These are phyloP conservation scores for Drosophila parthenogenetica DNA, from an alignment of 2,888 invertebrate genomes.

Conservation along the genomic window DNA sequence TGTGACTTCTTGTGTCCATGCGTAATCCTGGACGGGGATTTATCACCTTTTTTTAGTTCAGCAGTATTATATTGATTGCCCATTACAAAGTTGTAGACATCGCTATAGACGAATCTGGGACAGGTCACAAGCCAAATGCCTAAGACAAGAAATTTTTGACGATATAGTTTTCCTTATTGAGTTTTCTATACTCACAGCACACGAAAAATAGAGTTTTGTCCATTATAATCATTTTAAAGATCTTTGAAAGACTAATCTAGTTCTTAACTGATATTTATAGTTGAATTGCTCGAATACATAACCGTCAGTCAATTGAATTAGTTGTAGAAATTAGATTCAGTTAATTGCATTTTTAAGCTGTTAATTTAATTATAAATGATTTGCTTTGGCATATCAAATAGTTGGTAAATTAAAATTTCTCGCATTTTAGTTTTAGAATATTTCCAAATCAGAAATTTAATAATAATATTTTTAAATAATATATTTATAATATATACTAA, in stretches of 20 bases:
- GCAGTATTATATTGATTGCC: slow-evolving; percentile 1
- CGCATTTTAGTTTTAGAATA: too few species aligned
- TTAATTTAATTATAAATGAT: slow-evolving; percentile 1
- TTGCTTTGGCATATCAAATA: too few species aligned
- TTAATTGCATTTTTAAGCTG: too few species aligned
- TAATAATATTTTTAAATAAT: too few species aligned
- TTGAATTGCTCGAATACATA: slow-evolving; percentile 13
- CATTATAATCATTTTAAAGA: slow-evolving; percentile 1
- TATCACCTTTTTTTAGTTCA: background rate
- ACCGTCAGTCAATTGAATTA: slow-evolving; percentile 1
- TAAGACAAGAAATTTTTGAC: background rate
- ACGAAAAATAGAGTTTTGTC: background rate
- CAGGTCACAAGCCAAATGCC: slow-evolving; percentile 7
- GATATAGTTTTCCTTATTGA: background rate
- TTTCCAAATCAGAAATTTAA: too few species aligned
- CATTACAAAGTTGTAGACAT: background rate
- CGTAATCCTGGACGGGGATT: too few species aligned
- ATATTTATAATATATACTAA: too few species aligned
- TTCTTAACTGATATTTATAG: background rate
- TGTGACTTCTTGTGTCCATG: too few species aligned
- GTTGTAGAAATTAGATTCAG: background rate
- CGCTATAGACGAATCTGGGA: background rate
- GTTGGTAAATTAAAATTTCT: too few species aligned
- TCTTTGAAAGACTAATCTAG: background rate
- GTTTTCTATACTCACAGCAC: slow-evolving; percentile 17